Percentiles rank a stretch among this genome's conserved stretches.
These are phyloP conservation scores for Schizaphis graminum DNA, from an alignment of 2,888 invertebrate species.

Conservation along the genomic window DNA sequence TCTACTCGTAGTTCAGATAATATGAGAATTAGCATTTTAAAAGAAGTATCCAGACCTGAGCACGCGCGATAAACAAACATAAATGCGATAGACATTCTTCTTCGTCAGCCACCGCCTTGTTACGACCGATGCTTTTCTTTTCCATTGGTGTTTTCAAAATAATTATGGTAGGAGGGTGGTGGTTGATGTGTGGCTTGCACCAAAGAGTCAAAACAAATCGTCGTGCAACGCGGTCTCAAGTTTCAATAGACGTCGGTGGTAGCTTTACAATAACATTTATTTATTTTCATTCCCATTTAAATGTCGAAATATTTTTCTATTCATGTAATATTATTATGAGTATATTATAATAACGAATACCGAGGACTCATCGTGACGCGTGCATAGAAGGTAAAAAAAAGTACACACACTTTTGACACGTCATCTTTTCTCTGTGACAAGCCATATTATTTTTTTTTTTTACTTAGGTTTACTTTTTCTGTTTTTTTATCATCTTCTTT, in stretches of 20 bases:
- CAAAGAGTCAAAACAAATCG: constrained; percentile 63
- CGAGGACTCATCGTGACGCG: constrained; percentile 60
- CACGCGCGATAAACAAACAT: constrained; percentile 54
- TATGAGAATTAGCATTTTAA: constrained; percentile 40
- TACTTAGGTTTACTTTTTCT: neutral
- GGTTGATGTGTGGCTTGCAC: neutral
- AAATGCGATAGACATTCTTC: constrained; percentile 42
- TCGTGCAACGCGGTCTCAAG: neutral
- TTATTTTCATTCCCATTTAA: constrained; percentile 59
- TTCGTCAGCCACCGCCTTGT: neutral
- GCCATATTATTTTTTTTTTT: constrained; percentile 30
- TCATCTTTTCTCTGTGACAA: constrained; percentile 48
- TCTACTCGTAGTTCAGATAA: neutral
- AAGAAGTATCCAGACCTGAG: neutral
- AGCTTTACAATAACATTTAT: constrained; percentile 51
- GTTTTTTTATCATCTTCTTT: neutral
- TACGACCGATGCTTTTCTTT: constrained; percentile 23
- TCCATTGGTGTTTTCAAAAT: constrained; percentile 37
- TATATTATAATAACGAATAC: constrained; percentile 59
- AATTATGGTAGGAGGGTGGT: neutral
- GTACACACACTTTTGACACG: constrained; percentile 39
- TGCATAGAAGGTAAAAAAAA: constrained; percentile 5
- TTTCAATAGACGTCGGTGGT: constrained; percentile 40
- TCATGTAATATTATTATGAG: constrained; percentile 48
- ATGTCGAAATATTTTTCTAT: constrained; percentile 64